Evolutionary conservation across 2,113 vertebrate genomes (phyloP), one percentile per base, ranked within the genome.

Genomic region (Pelusios castaneus): DNA sequence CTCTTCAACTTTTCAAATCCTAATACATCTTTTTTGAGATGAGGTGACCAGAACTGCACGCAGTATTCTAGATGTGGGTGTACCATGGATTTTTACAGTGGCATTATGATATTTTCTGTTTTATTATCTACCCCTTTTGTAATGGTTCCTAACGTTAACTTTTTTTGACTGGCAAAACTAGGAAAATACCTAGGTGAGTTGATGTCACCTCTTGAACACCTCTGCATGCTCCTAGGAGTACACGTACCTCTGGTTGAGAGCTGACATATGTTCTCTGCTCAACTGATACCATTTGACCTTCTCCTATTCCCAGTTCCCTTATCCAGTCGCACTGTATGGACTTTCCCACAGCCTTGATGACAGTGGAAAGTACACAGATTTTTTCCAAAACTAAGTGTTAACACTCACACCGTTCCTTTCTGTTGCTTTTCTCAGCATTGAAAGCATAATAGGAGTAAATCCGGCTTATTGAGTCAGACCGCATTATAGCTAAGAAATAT

Each of bases 321-420:
- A 51, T 22, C 88, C 81, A 31, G 43, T 47, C 51, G 45, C 84
- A 84, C 11, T 47, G 29, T 1, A 31, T 80, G 25, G 55, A 43
- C 79, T 90, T 96, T 94, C 96, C 93, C 94, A 94, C 49, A 97
- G 94, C 82, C 90, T 79, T 89, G 93, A 75, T 27, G 86, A 55
- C 47, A 63, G 29, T 1, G 25, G 31, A 43, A 95, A 94, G 82
- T 19, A 56, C 60, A 77, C 0, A 25, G 75, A 84, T 76, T 47
- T 88, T 81, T 29, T 31, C 4, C 84, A 83, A 80, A 79, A n/a
- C 7, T 4, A 17, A 60, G 55, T 77, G 78, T 49, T 60, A 94
- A 60, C 47, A 22, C 27, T 78, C 29, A 63, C 85, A 84, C 51
- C 21, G 63, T 73, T 45, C 34, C 52, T 77, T 31, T 67, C 86